Conservation (phyloP, 1,140 invertebrate genomes). For the Anthonomus grandis region DNA sequence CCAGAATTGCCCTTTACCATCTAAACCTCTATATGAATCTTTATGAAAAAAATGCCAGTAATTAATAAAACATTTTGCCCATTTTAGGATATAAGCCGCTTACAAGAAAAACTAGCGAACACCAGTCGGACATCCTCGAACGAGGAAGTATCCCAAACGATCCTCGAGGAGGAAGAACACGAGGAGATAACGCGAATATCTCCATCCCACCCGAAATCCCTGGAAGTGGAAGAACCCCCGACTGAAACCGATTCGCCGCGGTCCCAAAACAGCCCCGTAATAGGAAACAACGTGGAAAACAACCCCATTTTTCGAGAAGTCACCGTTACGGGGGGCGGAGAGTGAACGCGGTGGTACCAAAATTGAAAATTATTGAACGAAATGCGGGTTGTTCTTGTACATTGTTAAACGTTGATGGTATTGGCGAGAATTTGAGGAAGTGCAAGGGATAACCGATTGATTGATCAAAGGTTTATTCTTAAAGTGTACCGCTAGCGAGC, state of each 20-base stretch:
- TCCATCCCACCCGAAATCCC: conserved; percentile 11
- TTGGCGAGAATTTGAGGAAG: too few species aligned
- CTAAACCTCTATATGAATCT: background rate
- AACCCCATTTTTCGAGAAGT: conserved; percentile 42
- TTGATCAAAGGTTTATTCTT: too few species aligned
- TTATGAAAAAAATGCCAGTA: background rate
- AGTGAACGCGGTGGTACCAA: too few species aligned
- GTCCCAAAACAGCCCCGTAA: too few species aligned
- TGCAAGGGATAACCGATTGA: too few species aligned
- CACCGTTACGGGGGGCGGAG: conserved; percentile 39
- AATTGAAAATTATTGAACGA: too few species aligned
- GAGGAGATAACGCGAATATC: conserved; percentile 22
- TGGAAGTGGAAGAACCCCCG: conserved; percentile 14
- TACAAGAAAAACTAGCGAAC: conserved; percentile 24
- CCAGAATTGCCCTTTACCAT: background rate
- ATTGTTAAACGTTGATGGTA: too few species aligned
- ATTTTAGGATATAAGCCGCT: conserved; percentile 31
- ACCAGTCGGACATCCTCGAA: conserved; percentile 32
- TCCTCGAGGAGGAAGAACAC: conserved; percentile 43
- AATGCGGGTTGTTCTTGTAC: too few species aligned
- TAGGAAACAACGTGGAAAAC: conserved; percentile 28
- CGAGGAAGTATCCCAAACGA: conserved; percentile 43
- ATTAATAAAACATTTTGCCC: too few species aligned
- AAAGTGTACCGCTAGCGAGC: too few species aligned
- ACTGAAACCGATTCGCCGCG: too few species aligned